These are phyloP conservation scores for Sarcophilus harrisii DNA, from an alignment of 2,797 vertebrate species.

Conservation along the genomic window DNA sequence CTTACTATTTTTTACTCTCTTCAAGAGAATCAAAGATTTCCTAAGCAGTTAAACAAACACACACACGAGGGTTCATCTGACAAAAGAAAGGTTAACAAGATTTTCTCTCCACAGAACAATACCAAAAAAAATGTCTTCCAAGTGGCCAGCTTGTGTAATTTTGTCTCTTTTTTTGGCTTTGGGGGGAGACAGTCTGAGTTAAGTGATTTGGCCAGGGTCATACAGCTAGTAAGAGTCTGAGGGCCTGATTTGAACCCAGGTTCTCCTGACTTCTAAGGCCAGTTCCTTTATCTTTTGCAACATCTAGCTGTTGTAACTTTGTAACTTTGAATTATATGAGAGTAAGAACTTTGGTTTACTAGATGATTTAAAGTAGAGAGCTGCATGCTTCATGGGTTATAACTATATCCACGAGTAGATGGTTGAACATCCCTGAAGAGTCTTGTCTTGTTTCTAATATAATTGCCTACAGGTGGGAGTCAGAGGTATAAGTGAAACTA, in stretches of 20 bases:
- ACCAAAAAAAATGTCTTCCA: background rate
- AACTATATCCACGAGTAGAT: background rate
- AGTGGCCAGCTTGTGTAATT: background rate
- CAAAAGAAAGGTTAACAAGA: background rate
- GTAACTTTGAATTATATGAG: background rate
- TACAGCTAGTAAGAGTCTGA: background rate
- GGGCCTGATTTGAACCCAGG: background rate
- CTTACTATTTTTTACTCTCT: background rate
- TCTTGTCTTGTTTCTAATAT: background rate
- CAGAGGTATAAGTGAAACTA: background rate
- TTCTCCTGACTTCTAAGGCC: background rate
- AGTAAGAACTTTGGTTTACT: background rate
- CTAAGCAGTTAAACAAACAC: background rate
- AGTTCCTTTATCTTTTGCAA: background rate
- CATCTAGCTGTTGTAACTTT: background rate
- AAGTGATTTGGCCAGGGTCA: background rate
- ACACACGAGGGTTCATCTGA: background rate
- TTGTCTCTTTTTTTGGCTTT: background rate
- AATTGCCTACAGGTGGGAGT: background rate
- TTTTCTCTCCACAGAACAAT: constrained; percentile 6
- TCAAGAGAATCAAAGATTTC: constrained; percentile 14
- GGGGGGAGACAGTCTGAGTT: background rate
- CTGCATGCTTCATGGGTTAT: background rate
- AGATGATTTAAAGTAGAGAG: background rate
- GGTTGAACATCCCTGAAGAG: constrained; percentile 5